Percentiles rank a stretch among this genome's conserved stretches.
These are phyloP conservation scores for Agonopterix arenella DNA, from an alignment of 2,888 invertebrate genomes.

Conservation along the genomic window DNA sequence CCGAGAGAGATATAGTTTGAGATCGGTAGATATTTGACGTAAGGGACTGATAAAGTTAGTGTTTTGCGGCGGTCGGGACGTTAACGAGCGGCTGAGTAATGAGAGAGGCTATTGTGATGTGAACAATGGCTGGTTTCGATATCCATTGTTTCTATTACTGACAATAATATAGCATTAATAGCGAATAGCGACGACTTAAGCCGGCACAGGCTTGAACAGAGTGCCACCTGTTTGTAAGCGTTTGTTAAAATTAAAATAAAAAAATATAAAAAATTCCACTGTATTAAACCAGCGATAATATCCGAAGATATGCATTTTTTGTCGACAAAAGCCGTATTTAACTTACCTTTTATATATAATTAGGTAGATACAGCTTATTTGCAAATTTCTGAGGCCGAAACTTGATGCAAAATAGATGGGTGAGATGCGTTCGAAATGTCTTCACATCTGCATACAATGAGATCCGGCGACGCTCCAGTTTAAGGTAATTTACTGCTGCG, in stretches of 20 bases:
- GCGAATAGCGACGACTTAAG: constrained; percentile 29
- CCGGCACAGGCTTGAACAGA: neutral
- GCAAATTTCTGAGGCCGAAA: constrained; percentile 53
- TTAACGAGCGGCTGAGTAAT: constrained; percentile 74
- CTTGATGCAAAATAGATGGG: constrained; percentile 60
- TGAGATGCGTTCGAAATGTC: constrained; percentile 33
- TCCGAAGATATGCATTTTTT: constrained; percentile 2
- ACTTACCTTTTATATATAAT: constrained; percentile 11
- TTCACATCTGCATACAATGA: constrained; percentile 70
- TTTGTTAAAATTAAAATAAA: no score
- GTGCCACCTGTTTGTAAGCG: neutral
- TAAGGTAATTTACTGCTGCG: constrained; percentile 63
- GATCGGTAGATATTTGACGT: constrained; percentile 72
- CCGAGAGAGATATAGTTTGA: constrained; percentile 58
- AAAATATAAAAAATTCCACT: neutral
- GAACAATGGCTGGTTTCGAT: constrained; percentile 61
- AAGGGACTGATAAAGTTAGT: constrained; percentile 70
- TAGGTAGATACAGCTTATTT: constrained; percentile 35
- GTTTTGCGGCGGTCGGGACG: constrained; percentile 60
- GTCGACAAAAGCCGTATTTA: constrained; percentile 1
- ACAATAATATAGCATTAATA: constrained; percentile 43
- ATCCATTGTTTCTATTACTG: constrained; percentile 70
- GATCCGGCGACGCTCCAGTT: constrained; percentile 50
- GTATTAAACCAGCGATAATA: neutral
- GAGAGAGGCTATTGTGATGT: constrained; percentile 66